phyloP scores from a whole-genome alignment of 2,797 vertebrate genomes.

The Antrozous pallidus region DNA sequence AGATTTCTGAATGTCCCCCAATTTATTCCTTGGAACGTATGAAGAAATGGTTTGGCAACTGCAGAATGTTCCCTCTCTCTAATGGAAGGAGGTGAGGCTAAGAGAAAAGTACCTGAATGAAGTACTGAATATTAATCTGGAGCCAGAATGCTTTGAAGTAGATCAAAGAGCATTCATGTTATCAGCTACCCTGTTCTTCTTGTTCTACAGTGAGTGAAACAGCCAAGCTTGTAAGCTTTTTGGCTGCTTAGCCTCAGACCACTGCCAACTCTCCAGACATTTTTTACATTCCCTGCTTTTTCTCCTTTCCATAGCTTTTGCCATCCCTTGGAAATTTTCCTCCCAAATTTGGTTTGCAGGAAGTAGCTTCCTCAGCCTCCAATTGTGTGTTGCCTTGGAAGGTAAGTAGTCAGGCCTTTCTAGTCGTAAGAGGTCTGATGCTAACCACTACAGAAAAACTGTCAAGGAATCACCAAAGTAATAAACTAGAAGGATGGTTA shows the following conservation, averaged over 20 bases:
- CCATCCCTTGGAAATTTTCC: not conserved
- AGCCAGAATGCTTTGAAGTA: not conserved
- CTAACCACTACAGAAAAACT: not conserved
- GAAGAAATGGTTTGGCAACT: not conserved
- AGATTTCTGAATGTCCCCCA: slow-evolving; percentile 19
- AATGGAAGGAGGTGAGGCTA: not conserved
- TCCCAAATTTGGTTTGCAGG: not conserved
- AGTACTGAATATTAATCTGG: not conserved
- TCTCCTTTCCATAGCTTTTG: not conserved
- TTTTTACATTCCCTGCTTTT: not conserved
- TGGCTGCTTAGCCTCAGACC: not conserved
- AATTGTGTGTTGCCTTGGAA: not conserved
- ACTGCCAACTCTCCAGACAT: not conserved
- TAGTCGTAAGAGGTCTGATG: not conserved
- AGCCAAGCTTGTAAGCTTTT: not conserved
- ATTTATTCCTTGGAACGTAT: slow-evolving; percentile 19
- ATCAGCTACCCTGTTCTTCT: not conserved
- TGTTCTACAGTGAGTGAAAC: not conserved
- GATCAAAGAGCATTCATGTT: not conserved
- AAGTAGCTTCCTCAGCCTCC: not conserved
- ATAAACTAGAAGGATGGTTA: not conserved
- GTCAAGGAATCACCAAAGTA: not conserved
- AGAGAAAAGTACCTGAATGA: not conserved
- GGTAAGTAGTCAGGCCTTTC: not conserved
- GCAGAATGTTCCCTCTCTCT: not conserved